phyloP scores from a whole-genome alignment of 1,140 invertebrate species.

The Oncopodura yosiiana region DNA sequence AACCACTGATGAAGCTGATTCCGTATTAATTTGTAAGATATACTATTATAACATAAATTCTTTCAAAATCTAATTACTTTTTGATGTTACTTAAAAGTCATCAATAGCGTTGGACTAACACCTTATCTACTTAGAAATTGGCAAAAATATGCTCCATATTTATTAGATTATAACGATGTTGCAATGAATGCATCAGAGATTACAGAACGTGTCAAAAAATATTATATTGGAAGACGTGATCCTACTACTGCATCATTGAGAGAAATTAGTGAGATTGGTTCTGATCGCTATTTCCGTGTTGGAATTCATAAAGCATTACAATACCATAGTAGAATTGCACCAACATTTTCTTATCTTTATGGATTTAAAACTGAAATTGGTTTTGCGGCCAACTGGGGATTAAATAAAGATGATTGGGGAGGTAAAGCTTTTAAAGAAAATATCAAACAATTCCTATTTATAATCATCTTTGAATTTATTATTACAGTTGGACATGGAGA shows the following conservation, averaged over 20 bases:
- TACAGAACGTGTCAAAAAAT: slow-evolving; percentile 1
- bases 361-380: slow-evolving; percentile 14
- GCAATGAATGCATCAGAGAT: slow-evolving; percentile 2
- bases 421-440: not conserved
- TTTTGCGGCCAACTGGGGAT: slow-evolving; percentile 1
- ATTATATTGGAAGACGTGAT: slow-evolving; percentile 10
- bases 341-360: slow-evolving; percentile 16
- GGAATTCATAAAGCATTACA: slow-evolving; percentile 5
- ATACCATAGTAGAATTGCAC: slow-evolving; percentile 7
- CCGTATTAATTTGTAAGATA: slow-evolving; percentile 7
- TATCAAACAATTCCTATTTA: not conserved
- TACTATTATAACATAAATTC: not conserved
- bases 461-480: not conserved
- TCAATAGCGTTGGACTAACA: slow-evolving; percentile 12
- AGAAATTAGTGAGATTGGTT: slow-evolving; percentile 10
- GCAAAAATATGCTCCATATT: slow-evolving; percentile 7
- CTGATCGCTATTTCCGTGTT: not conserved
- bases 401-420: not conserved
- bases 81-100: not conserved
- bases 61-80: not conserved
- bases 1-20: slow-evolving; percentile 15
- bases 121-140: slow-evolving; percentile 5
- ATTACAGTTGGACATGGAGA: not conserved
- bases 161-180: slow-evolving; percentile 13
- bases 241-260: not conserved